Conservation (phyloP, 2,113 vertebrate genomes). For the Alosa alosa region DNA sequence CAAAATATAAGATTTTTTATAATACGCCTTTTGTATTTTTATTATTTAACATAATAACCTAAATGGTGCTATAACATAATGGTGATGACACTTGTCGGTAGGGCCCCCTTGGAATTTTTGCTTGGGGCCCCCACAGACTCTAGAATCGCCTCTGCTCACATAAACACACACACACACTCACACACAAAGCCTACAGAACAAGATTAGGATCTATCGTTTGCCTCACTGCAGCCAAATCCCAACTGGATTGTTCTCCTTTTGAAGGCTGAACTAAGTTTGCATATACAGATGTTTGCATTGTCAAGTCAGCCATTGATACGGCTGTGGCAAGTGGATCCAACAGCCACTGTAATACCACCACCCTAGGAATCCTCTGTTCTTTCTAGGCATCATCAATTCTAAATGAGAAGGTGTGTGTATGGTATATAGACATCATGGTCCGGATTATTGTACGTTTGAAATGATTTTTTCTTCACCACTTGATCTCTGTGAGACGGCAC, state of each 20-base stretch:
- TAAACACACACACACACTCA: neutral
- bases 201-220: constrained; percentile 69
- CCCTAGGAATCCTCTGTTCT: constrained; percentile 48
- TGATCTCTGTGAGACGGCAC: neutral
- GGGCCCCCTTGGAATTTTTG: too few species aligned
- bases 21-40: too few species aligned
- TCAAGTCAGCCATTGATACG: constrained; percentile 71
- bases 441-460: too few species aligned
- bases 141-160: too few species aligned
- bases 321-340: constrained; percentile 64
- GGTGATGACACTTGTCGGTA: too few species aligned
- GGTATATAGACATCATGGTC: neutral
- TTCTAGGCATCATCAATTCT: neutral
- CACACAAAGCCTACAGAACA: constrained; percentile 27
- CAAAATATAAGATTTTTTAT: too few species aligned
- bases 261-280: constrained; percentile 69
- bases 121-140: too few species aligned
- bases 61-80: too few species aligned
- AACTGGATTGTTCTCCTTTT: constrained; percentile 69
- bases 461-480: neutral
- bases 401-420: neutral
- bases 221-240: constrained; percentile 62
- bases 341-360: constrained; percentile 45
- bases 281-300: constrained; percentile 69
- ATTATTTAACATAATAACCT: too few species aligned